Evolutionary conservation across 2,797 vertebrate species (phyloP).

Genomic region (Epinephelus awoara): DNA sequence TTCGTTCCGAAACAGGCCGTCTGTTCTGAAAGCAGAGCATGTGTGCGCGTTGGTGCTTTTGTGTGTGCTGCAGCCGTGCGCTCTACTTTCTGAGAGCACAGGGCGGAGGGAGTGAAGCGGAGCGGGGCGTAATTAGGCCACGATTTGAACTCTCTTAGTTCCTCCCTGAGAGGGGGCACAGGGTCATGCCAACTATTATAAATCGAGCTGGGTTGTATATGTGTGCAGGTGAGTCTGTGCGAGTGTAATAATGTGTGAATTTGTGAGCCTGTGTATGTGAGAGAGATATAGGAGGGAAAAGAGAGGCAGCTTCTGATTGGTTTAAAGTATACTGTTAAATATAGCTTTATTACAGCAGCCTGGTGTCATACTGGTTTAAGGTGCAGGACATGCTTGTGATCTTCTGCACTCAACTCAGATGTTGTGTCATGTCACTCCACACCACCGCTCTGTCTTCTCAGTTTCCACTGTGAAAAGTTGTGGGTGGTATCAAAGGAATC

Average conservation of each 20-base stretch:
- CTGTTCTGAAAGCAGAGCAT: conserved; percentile 74
- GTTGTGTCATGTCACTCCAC: conserved; percentile 18
- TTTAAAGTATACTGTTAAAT: conserved; percentile 70
- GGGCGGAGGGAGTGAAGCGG: conserved; percentile 76
- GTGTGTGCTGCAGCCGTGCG: conserved; percentile 60
- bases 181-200: conserved; percentile 83
- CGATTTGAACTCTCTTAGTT: conserved; percentile 86
- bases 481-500: too few species aligned
- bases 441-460: not conserved
- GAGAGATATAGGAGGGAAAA: conserved; percentile 41
- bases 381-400: conserved; percentile 44
- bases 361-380: conserved; percentile 51
- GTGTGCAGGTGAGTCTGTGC: conserved; percentile 55
- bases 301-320: conserved; percentile 60
- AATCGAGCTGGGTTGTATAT: conserved; percentile 74
- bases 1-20: conserved; percentile 78
- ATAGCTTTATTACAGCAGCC: conserved; percentile 57
- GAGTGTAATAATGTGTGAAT: conserved; percentile 48
- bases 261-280: conserved; percentile 27
- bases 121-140: conserved; percentile 86
- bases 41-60: conserved; percentile 33
- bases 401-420: conserved; percentile 33
- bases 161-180: conserved; percentile 75
- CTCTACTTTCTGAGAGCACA: conserved; percentile 82
- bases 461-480: too few species aligned